These are phyloP conservation scores for Macrophya alboannulata DNA, from an alignment of 2,888 invertebrate genomes.

Conservation along the genomic window DNA sequence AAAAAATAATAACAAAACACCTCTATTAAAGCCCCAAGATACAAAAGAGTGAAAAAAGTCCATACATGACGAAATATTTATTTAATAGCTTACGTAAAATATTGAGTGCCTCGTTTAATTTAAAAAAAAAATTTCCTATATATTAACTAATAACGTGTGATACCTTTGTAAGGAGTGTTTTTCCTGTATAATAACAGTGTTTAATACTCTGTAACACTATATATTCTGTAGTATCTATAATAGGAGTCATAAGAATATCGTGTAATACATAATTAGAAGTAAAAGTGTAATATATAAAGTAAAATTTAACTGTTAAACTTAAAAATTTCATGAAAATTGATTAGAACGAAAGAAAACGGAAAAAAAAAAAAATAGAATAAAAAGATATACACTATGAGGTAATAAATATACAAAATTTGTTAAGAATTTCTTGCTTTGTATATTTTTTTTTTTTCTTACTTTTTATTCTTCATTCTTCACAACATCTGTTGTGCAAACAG, in stretches of 20 bases:
- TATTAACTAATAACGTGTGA: conserved; percentile 52
- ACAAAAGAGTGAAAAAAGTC: not conserved
- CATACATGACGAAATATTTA: conserved; percentile 39
- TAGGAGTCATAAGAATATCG: conserved; percentile 24
- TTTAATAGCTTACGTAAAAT: conserved; percentile 37
- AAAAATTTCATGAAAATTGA: conserved; percentile 28
- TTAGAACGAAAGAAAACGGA: conserved; percentile 9
- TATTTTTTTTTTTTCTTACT: not conserved
- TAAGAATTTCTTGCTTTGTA: conserved; percentile 20
- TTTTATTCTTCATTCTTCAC: not conserved
- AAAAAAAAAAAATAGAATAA: not conserved
- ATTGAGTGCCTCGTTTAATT: conserved; percentile 44
- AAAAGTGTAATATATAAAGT: conserved; percentile 48
- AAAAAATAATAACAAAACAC: not conserved
- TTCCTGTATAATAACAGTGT: conserved; percentile 47
- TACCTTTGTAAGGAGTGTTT: conserved; percentile 52
- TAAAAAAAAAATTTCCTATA: conserved; percentile 26
- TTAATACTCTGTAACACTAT: conserved; percentile 32
- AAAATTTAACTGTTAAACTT: conserved; percentile 15
- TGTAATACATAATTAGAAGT: conserved; percentile 47
- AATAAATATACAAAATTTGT: conserved; percentile 53
- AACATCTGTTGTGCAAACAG: not conserved
- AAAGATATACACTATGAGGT: conserved; percentile 36
- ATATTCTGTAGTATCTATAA: conserved; percentile 32
- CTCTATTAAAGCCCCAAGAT: not conserved